Evolutionary conservation across 2,888 invertebrate genomes (phyloP).

Genomic region (Caenorhabditis imperialis): DNA sequence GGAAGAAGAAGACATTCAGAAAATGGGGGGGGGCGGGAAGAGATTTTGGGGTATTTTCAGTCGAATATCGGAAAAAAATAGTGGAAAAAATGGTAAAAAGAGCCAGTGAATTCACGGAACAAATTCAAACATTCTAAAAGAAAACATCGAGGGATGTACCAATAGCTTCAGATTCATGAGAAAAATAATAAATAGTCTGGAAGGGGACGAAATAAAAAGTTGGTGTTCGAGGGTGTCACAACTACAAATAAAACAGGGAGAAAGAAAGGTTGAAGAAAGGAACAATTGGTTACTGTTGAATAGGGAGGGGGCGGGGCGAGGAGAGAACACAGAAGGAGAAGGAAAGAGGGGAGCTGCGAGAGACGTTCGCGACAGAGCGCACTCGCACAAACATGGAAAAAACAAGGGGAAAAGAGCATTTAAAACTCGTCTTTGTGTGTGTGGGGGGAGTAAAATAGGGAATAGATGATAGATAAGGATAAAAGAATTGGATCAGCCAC

Average conservation of each 20-base stretch:
- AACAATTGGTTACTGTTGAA: constrained; percentile 13
- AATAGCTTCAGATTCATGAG: too few relatives aligned
- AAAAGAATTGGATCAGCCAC: neutral
- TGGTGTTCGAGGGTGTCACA: constrained; percentile 34
- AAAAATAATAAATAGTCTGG: constrained; percentile 22
- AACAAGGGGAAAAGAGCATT: constrained; percentile 28
- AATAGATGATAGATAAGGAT: too few relatives aligned
- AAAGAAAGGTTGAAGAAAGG: constrained; percentile 1
- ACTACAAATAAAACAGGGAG: constrained; percentile 34
- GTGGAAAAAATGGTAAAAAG: too few relatives aligned
- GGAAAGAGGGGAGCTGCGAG: constrained; percentile 19
- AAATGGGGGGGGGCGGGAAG: constrained; percentile 7
- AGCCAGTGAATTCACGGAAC: too few relatives aligned
- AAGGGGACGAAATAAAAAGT: constrained; percentile 1
- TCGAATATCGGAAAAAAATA: too few relatives aligned
- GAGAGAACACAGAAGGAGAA: constrained; percentile 52
- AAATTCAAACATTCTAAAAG: too few relatives aligned
- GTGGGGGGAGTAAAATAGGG: constrained; percentile 1
- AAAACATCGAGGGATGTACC: too few relatives aligned
- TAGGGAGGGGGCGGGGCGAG: constrained; percentile 1
- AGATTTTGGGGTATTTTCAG: neutral
- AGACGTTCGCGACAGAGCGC: constrained; percentile 6
- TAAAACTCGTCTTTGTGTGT: constrained; percentile 32
- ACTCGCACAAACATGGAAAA: constrained; percentile 9
- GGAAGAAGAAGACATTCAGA: neutral